Percentiles rank a stretch among this genome's conserved stretches.
phyloP scores from a whole-genome alignment of 1,140 invertebrate species.

The Drosophila leontia region DNA sequence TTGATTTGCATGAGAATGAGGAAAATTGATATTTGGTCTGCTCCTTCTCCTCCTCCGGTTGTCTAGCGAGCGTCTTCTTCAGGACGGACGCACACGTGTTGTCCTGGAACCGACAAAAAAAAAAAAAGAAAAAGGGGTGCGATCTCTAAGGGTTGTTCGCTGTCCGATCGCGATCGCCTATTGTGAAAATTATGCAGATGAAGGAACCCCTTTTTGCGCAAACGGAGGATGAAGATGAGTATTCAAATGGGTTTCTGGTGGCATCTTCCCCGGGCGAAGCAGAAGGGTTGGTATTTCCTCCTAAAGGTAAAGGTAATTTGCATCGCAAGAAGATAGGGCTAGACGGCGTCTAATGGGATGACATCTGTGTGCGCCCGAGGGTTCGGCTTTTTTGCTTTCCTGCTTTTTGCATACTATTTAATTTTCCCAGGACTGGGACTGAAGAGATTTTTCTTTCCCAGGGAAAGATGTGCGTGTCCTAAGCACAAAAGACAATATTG shows the following conservation, averaged over 20 bases:
- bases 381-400: slow-evolving; percentile 35
- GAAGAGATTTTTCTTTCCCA: slow-evolving; percentile 76
- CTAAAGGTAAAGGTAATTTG: slow-evolving; percentile 74
- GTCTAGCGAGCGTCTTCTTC: slow-evolving; percentile 70
- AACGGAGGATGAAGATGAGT: slow-evolving; percentile 72
- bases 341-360: slow-evolving; percentile 71
- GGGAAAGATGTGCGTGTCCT: slow-evolving; percentile 55
- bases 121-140: slow-evolving; percentile 53
- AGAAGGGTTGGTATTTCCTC: slow-evolving; percentile 53
- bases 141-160: slow-evolving; percentile 55
- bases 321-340: slow-evolving; percentile 66
- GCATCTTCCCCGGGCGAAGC: slow-evolving; percentile 47
- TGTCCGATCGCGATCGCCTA: slow-evolving; percentile 52
- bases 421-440: slow-evolving; percentile 74
- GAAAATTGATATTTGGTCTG: slow-evolving; percentile 81
- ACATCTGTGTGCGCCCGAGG: slow-evolving; percentile 65
- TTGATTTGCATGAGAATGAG: slow-evolving; percentile 82
- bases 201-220: slow-evolving; percentile 63
- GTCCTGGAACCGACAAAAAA: slow-evolving; percentile 1
- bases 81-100: slow-evolving; percentile 73
- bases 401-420: slow-evolving; percentile 79
- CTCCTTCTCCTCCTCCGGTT: slow-evolving; percentile 46
- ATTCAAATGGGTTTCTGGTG: slow-evolving; percentile 75
- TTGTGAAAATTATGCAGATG: slow-evolving; percentile 84
- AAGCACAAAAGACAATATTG: slow-evolving; percentile 83